Conservation (phyloP, 2,797 vertebrate species). For the Neosilurus hyrtlii region DNA sequence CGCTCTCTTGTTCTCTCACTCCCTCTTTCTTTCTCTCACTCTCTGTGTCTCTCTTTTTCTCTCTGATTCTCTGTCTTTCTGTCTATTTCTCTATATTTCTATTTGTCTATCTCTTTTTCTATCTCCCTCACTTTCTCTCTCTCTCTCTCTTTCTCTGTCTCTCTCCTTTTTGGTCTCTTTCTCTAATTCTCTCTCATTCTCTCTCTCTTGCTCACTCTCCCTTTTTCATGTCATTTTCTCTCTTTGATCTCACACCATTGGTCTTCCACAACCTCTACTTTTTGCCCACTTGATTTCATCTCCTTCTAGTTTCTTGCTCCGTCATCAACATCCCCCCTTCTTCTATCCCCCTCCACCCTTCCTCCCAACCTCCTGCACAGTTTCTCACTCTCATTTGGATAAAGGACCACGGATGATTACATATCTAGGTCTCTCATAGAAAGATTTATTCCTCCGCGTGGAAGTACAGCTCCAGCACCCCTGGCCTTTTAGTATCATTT, state of each 20-base stretch:
- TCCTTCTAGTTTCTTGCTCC: constrained; percentile 1
- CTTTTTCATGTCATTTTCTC: constrained; percentile 10
- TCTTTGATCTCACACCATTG: constrained; percentile 2
- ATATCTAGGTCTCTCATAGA: constrained; percentile 57
- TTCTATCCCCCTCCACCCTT: neutral
- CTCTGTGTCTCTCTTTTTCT: too few relatives aligned
- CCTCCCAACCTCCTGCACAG: neutral
- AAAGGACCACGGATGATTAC: constrained; percentile 54
- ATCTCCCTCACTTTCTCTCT: neutral
- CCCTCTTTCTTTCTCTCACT: too few relatives aligned
- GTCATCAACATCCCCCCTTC: too few relatives aligned
- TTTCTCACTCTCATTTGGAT: constrained; percentile 41
- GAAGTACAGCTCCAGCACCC: constrained; percentile 35
- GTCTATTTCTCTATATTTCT: too few relatives aligned
- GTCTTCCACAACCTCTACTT: constrained; percentile 15
- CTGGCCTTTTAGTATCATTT: neutral
- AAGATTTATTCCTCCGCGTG: constrained; percentile 35
- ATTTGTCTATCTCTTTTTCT: too few relatives aligned
- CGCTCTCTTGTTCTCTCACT: too few relatives aligned
- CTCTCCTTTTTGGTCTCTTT: too few relatives aligned
- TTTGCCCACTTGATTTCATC: constrained; percentile 44
- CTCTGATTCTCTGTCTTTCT: too few relatives aligned
- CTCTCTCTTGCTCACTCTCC: constrained; percentile 16
- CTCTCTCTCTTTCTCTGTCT: neutral
- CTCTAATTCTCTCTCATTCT: neutral